Conservation (phyloP, 2,113 vertebrate species). For the Strix aluco region DNA sequence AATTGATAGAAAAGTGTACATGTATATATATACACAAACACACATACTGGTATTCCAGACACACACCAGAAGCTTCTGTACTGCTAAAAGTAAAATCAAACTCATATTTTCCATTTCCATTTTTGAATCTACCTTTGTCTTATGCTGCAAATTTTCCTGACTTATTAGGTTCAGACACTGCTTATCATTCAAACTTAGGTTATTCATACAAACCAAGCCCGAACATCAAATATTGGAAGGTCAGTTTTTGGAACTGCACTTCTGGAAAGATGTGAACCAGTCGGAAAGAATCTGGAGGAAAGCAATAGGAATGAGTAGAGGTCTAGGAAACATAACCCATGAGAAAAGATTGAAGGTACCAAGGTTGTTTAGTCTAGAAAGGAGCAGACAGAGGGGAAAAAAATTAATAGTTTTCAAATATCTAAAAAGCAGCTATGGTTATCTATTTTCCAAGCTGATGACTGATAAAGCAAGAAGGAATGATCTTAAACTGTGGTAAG, state of each 20-base stretch:
- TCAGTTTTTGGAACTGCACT: not conserved
- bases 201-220: not conserved
- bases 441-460: not conserved
- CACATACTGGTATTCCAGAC: not conserved
- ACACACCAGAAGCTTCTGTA: not conserved
- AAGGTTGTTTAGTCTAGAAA: slow-evolving; percentile 42
- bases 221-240: not conserved
- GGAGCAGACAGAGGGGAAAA: not conserved
- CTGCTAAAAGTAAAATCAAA: slow-evolving; percentile 1
- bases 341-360: not conserved
- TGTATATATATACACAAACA: not conserved
- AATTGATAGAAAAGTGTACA: not conserved
- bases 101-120: not conserved
- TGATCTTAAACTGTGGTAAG: not conserved
- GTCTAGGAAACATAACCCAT: slow-evolving; percentile 12
- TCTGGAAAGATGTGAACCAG: slow-evolving; percentile 21
- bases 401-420: not conserved
- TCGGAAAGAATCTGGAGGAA: slow-evolving; percentile 36
- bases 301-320: not conserved
- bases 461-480: slow-evolving; percentile 16
- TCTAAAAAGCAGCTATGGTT: not conserved
- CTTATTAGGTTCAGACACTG: not conserved
- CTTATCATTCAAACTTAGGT: not conserved
- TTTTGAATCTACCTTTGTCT: not conserved
- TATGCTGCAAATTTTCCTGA: not conserved